These are phyloP conservation scores for Cordylochernes scorpioides DNA, from an alignment of 2,888 invertebrate species.

Conservation along the genomic window DNA sequence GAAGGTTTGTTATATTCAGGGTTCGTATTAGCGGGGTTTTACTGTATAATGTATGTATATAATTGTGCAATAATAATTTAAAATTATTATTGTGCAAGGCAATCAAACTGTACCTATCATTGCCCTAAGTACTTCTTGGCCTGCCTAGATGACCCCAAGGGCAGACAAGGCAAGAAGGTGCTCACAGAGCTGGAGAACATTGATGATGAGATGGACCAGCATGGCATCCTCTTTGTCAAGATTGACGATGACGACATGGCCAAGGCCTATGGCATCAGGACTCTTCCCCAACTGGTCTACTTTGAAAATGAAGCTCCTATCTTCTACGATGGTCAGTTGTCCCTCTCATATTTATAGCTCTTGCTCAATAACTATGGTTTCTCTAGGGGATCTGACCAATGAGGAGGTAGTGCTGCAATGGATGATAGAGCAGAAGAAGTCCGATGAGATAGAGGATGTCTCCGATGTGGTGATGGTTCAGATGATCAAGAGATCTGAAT, in stretches of 20 bases:
- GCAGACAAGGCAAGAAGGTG: too few relatives aligned
- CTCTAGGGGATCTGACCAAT: constrained; percentile 55
- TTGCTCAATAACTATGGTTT: not conserved
- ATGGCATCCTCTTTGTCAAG: constrained; percentile 70
- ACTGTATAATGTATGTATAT: too few relatives aligned
- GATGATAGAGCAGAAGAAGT: constrained; percentile 58
- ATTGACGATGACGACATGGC: constrained; percentile 46
- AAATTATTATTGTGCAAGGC: too few relatives aligned
- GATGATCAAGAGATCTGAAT: constrained; percentile 61
- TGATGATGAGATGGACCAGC: constrained; percentile 65
- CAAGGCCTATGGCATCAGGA: constrained; percentile 56
- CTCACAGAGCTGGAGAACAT: constrained; percentile 68
- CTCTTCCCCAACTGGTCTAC: constrained; percentile 23
- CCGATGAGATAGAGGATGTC: constrained; percentile 75
- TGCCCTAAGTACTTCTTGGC: too few relatives aligned
- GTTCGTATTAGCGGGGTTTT: too few relatives aligned
- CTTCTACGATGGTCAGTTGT: constrained; percentile 29
- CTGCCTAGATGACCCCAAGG: too few relatives aligned
- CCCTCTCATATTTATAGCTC: not conserved
- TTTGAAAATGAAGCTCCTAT: constrained; percentile 17
- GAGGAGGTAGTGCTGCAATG: constrained; percentile 73
- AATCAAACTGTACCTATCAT: too few relatives aligned
- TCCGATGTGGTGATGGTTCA: constrained; percentile 46
- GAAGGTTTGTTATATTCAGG: too few relatives aligned
- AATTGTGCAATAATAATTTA: too few relatives aligned